Percentiles rank a stretch among this genome's conserved stretches.
Evolutionary conservation across 2,797 vertebrate species (phyloP).

Genomic region (Chrosomus eos): DNA sequence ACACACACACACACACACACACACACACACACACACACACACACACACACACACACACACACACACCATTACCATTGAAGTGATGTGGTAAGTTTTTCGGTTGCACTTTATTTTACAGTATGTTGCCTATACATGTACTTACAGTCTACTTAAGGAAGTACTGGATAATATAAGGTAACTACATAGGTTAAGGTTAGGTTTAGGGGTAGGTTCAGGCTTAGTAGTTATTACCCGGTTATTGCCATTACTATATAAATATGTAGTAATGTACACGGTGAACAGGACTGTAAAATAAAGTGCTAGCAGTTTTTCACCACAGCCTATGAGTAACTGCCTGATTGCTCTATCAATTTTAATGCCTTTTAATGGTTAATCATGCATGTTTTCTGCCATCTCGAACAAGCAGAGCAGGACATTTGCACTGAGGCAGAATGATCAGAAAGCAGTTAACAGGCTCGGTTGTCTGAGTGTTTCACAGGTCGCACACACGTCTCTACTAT

Average conservation of each 20-base stretch:
- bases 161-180: not conserved
- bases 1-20: too few relatives aligned
- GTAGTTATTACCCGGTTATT: not conserved
- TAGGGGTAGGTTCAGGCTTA: not conserved
- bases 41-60: too few relatives aligned
- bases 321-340: not conserved
- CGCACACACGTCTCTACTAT: not conserved
- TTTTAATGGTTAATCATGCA: slow-evolving; percentile 2
- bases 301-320: not conserved
- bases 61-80: too few relatives aligned
- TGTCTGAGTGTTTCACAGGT: not conserved
- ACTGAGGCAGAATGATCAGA: not conserved
- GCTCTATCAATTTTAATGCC: not conserved
- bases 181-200: too few relatives aligned
- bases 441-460: not conserved
- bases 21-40: too few relatives aligned
- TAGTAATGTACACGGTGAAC: not conserved
- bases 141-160: not conserved
- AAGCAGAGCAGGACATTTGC: not conserved
- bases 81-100: too few relatives aligned
- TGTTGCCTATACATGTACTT: too few relatives aligned
- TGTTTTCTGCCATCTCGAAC: not conserved
- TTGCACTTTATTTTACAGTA: too few relatives aligned
- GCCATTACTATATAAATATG: not conserved
- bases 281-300: not conserved